Evolutionary conservation across 2,113 vertebrate genomes (phyloP).

Genomic region (Serilophus lunatus): DNA sequence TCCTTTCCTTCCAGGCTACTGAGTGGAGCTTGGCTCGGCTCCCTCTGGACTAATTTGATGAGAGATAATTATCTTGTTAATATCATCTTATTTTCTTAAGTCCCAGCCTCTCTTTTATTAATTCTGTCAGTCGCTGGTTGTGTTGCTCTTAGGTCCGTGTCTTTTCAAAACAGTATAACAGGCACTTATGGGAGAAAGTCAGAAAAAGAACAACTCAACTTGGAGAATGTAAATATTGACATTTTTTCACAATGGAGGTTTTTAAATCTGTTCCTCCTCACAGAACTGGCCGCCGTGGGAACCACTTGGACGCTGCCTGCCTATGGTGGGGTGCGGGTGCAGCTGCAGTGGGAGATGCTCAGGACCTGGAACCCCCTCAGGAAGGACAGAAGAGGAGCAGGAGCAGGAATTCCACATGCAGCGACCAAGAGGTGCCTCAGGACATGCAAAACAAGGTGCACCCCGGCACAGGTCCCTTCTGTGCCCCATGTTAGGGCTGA

Average conservation of each 20-base stretch:
- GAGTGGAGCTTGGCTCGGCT: slow-evolving; percentile 48
- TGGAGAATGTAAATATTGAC: slow-evolving; percentile 59
- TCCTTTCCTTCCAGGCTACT: slow-evolving; percentile 60
- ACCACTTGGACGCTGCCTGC: neutral
- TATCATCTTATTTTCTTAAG: slow-evolving; percentile 66
- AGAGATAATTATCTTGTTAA: slow-evolving; percentile 71
- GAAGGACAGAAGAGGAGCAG: neutral
- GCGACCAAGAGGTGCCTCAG: neutral
- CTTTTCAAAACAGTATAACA: slow-evolving; percentile 44
- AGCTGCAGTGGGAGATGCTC: neutral
- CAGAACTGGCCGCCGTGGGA: neutral
- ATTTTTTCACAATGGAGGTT: slow-evolving; percentile 15
- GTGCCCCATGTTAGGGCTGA: neutral
- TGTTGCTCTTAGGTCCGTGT: slow-evolving; percentile 39
- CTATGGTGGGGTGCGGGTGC: neutral
- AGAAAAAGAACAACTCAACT: neutral
- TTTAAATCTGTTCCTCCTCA: neutral
- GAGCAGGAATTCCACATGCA: neutral
- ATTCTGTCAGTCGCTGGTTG: slow-evolving; percentile 52
- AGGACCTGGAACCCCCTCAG: neutral
- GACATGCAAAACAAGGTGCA: rapidly evolving
- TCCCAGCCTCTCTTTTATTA: slow-evolving; percentile 63
- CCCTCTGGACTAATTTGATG: slow-evolving; percentile 66
- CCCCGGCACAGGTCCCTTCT: neutral
- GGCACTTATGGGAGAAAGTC: slow-evolving; percentile 44